Evolutionary conservation across 2,888 invertebrate species (phyloP), one percentile per base, ranked within the genome.

Genomic region (Dromius quadrimaculatus): DNA sequence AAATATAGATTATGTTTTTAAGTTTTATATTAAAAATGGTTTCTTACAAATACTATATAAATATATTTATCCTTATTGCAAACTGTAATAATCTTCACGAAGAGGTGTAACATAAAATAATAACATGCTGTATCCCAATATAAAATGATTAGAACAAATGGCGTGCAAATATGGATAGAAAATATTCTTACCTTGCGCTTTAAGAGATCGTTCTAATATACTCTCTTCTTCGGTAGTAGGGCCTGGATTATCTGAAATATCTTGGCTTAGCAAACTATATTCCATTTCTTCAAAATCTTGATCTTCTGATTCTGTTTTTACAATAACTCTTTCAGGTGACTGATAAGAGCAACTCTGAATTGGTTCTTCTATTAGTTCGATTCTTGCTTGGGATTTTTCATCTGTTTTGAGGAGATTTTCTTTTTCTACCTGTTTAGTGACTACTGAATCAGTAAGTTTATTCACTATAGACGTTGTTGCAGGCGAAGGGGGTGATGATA

Each of bases 141-240:
- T 8, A 3, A 38, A 38, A 9, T 6, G 38, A n/a, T n/a, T 13
- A 38, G 9, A 41, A 62, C 22, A 41, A 41, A 11, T 36, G 20
- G 15, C 62, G 8, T 62, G 59, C 62, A 62, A n/a, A 3, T 8
- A 41, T 36, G 41, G 32, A 61, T 36, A 34, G 28, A 64, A 47
- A 63, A 43, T 19, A 43, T 1, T 41, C 70, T 61, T 47, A 70
- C 70, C 70, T 45, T 70, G 70, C 11, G 70, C 70, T 62, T 61
- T 70, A 6, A 70, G 50, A 1, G 70, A 70, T 62, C 70, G 45
- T 45, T 70, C 70, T 47, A 70, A 47, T 62, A 70, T 70, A 50
- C 70, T 70, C 28, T 45, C 62, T 50, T 70, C 70, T 23, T 70
- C 70, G 8, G 50, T 50, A 0, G 43, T 32, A 23, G 61, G 70